These are phyloP conservation scores for Oreochromis tanganicae DNA, from an alignment of 2,113 vertebrate species.

Conservation along the genomic window DNA sequence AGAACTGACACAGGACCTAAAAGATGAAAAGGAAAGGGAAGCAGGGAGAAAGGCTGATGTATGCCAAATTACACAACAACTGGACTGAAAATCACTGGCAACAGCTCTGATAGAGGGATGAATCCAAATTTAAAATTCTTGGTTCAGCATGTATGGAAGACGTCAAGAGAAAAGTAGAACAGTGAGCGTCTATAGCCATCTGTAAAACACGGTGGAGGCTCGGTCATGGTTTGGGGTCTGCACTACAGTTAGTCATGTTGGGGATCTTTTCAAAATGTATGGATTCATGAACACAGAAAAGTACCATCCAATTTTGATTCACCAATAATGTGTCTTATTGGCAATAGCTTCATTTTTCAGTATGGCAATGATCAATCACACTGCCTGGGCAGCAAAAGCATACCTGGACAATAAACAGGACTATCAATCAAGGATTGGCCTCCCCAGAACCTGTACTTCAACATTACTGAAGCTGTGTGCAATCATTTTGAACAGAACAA, in stretches of 20 bases:
- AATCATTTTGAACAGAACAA: neutral
- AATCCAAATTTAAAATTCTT: neutral
- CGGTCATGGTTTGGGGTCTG: neutral
- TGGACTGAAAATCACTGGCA: neutral
- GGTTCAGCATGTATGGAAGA: neutral
- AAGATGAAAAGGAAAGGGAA: neutral
- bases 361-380: too few species aligned
- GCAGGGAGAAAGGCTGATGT: rapidly evolving
- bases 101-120: neutral
- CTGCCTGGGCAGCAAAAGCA: neutral
- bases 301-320: neutral
- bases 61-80: rapidly evolving
- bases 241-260: neutral
- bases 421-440: neutral
- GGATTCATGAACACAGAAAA: neutral
- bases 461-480: neutral
- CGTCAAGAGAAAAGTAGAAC: rapidly evolving
- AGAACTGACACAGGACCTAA: neutral
- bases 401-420: neutral
- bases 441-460: neutral
- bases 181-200: neutral
- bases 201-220: neutral
- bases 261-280: neutral
- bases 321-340: neutral
- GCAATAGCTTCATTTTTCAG: neutral